Evolutionary conservation across 2,797 vertebrate genomes (phyloP).

Genomic region (Acipenser transmontanus): DNA sequence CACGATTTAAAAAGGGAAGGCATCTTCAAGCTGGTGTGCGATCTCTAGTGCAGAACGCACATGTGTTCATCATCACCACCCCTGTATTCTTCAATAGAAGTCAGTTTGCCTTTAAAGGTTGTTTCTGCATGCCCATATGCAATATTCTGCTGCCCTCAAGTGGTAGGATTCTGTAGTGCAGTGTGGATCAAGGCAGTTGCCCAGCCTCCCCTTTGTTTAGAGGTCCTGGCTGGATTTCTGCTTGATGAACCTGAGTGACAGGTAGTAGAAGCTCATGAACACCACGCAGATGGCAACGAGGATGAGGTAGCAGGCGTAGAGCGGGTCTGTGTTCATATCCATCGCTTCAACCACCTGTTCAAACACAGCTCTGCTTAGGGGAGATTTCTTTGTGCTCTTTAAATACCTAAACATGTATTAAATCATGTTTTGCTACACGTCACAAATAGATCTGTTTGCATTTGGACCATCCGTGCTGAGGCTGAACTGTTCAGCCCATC

Average conservation of each 20-base stretch:
- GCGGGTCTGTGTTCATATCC: slow-evolving; percentile 75
- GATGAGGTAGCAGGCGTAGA: slow-evolving; percentile 73
- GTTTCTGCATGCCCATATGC: slow-evolving; percentile 4
- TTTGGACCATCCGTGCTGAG: too few relatives aligned
- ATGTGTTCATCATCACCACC: too few relatives aligned
- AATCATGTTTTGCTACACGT: too few relatives aligned
- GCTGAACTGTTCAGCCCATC: too few relatives aligned
- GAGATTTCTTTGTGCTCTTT: too few relatives aligned
- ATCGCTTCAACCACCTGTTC: slow-evolving; percentile 64
- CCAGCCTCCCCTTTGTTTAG: slow-evolving; percentile 43
- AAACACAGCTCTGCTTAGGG: not conserved
- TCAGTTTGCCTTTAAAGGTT: not conserved
- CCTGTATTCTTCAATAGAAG: too few relatives aligned
- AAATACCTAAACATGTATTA: too few relatives aligned
- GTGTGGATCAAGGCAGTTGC: not conserved
- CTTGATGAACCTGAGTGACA: slow-evolving; percentile 80
- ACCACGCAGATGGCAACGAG: slow-evolving; percentile 54
- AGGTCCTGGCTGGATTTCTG: slow-evolving; percentile 89
- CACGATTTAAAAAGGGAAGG: too few relatives aligned
- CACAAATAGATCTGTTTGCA: too few relatives aligned
- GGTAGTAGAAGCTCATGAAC: slow-evolving; percentile 78
- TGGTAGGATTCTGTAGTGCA: slow-evolving; percentile 49
- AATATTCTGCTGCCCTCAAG: slow-evolving; percentile 83
- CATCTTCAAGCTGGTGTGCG: too few relatives aligned
- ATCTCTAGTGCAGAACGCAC: too few relatives aligned